Evolutionary conservation across 2,888 invertebrate species (phyloP).

Genomic region (Pinctada fucata): DNA sequence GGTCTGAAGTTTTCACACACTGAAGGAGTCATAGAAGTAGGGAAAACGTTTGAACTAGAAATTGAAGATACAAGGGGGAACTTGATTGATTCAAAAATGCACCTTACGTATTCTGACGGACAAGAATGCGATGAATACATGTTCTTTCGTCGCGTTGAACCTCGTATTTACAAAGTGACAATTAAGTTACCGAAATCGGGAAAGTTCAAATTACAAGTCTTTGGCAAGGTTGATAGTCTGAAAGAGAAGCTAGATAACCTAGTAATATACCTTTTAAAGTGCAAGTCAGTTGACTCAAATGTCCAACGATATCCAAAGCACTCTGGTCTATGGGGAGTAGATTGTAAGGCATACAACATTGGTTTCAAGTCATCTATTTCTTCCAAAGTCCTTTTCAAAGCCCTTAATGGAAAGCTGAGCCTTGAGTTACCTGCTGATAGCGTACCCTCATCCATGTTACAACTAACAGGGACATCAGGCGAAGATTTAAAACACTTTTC

Average conservation of each 20-base stretch:
- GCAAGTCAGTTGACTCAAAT: not conserved
- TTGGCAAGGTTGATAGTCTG: constrained; percentile 35
- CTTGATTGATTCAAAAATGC: constrained; percentile 20
- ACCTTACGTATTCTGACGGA: not conserved
- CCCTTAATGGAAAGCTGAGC: no score
- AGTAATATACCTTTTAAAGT: constrained; percentile 16
- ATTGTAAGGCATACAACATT: not conserved
- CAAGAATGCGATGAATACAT: not conserved
- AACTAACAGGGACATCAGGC: no score
- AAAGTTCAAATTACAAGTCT: constrained; percentile 40
- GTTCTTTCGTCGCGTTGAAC: constrained; percentile 27
- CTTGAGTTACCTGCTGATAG: no score
- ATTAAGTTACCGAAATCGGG: constrained; percentile 48
- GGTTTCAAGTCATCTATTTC: not conserved
- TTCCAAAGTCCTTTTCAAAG: no score
- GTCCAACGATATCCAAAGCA: not conserved
- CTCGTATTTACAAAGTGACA: constrained; percentile 43
- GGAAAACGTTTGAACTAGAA: constrained; percentile 45
- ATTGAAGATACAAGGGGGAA: not conserved
- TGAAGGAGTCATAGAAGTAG: constrained; percentile 44
- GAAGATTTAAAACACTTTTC: no score
- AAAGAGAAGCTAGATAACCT: not conserved
- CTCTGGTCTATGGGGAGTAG: constrained; percentile 2
- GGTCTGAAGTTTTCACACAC: constrained; percentile 43
- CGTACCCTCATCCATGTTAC: no score